phyloP scores from a whole-genome alignment of 2,797 vertebrate genomes.

The Yasuhikotakia modesta region DNA sequence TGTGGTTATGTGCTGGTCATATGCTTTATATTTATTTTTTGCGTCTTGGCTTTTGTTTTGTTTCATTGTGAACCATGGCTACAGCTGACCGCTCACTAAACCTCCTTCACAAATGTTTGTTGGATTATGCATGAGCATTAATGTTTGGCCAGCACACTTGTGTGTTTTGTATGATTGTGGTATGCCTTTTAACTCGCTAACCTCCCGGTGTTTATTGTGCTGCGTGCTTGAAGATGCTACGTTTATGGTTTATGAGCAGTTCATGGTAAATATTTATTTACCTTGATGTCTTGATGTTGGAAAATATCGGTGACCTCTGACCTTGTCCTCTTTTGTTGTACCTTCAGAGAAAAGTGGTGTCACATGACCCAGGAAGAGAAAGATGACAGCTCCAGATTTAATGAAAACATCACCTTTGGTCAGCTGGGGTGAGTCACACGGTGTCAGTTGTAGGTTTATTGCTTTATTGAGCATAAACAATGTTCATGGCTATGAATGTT shows the following conservation, averaged over 20 bases:
- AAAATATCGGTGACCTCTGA: conserved; percentile 47
- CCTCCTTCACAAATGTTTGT: conserved; percentile 15
- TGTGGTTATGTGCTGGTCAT: conserved; percentile 6
- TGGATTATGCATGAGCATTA: conserved; percentile 42
- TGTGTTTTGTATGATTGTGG: conserved; percentile 10
- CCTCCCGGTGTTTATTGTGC: conserved; percentile 2
- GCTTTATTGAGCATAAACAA: not conserved
- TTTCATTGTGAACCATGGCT: conserved; percentile 30
- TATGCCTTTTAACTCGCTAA: conserved; percentile 9
- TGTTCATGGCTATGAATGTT: not conserved
- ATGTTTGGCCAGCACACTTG: conserved; percentile 17
- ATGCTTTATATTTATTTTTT: conserved; percentile 22
- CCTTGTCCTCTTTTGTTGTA: conserved; percentile 55
- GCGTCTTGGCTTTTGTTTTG: conserved; percentile 15
- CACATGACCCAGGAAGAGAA: conserved; percentile 97
- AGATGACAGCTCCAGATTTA: conserved; percentile 90
- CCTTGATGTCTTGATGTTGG: not conserved
- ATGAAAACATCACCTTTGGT: conserved; percentile 97
- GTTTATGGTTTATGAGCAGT: not conserved
- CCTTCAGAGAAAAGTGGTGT: conserved; percentile 94
- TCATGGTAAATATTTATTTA: not conserved
- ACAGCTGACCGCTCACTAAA: conserved; percentile 15
- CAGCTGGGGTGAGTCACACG: conserved; percentile 87
- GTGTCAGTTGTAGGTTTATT: not conserved
- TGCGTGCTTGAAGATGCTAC: not conserved